Evolutionary conservation across 2,888 invertebrate genomes (phyloP).

Genomic region (Dolichomitus sp.): DNA sequence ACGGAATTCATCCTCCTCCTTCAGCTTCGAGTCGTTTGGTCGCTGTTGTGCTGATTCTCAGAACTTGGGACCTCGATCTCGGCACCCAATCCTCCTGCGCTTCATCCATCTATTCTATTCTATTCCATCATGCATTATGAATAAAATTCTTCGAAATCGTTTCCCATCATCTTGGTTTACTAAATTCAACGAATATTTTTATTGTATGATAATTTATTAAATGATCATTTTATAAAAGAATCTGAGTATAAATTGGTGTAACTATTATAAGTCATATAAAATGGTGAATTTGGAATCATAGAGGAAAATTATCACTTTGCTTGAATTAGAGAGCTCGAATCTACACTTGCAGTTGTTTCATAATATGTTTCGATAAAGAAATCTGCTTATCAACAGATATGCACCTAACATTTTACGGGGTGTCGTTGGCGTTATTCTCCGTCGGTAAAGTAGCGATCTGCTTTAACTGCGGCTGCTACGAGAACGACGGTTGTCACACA

Average conservation of each 20-base stretch:
- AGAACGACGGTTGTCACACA: neutral
- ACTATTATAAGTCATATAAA: neutral
- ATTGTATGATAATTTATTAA: neutral
- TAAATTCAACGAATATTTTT: constrained; percentile 1
- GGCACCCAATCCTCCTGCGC: constrained; percentile 40
- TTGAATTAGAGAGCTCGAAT: neutral
- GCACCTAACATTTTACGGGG: neutral
- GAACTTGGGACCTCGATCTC: constrained; percentile 58
- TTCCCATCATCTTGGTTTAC: neutral
- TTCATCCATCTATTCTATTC: constrained; percentile 30
- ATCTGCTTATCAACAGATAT: neutral
- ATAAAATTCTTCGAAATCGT: constrained; percentile 35
- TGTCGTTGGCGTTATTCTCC: neutral
- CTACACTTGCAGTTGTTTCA: neutral
- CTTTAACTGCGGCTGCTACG: neutral
- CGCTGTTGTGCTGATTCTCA: constrained; percentile 57
- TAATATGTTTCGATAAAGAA: neutral
- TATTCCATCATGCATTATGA: constrained; percentile 57
- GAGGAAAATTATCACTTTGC: neutral
- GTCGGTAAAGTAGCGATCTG: neutral
- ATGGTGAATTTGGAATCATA: no score
- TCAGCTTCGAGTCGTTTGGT: constrained; percentile 41
- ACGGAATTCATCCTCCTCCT: constrained; percentile 59
- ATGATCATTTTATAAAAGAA: neutral
- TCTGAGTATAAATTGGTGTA: neutral